Evolutionary conservation across 2,797 vertebrate species (phyloP).

Genomic region (Synaphobranchus kaupii): DNA sequence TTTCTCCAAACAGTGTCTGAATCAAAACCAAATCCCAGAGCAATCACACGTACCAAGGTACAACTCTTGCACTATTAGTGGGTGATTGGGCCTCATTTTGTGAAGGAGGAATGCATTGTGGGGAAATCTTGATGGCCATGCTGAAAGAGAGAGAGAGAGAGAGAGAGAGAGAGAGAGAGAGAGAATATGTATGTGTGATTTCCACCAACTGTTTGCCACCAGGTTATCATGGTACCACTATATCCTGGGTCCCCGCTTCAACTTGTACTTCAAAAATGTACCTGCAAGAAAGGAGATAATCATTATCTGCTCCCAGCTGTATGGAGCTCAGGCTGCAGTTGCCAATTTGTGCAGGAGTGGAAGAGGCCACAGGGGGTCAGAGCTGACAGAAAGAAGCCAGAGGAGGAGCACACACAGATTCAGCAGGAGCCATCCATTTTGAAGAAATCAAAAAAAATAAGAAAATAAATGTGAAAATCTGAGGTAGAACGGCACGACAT

Average conservation of each 20-base stretch:
- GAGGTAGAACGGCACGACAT: neutral
- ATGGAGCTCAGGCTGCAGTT: neutral
- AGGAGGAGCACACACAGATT: neutral
- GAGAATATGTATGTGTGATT: neutral
- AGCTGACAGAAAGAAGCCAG: neutral
- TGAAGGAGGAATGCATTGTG: neutral
- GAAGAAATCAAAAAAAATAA: neutral
- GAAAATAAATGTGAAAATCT: neutral
- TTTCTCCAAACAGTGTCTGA: neutral
- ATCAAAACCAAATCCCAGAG: neutral
- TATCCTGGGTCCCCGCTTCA: neutral
- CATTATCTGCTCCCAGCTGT: neutral
- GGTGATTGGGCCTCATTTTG: too few species aligned
- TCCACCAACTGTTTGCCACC: neutral
- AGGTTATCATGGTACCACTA: neutral
- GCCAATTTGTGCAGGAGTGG: neutral
- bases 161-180: neutral
- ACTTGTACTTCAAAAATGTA: neutral
- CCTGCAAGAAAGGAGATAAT: neutral
- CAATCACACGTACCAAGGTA: neutral
- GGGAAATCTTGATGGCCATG: neutral
- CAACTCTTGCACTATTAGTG: neutral
- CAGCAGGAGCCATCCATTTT: neutral
- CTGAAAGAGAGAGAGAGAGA: too few species aligned
- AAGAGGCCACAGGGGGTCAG: neutral